Conservation (phyloP, 2,888 invertebrate species). For the Electrophaes corylata region DNA sequence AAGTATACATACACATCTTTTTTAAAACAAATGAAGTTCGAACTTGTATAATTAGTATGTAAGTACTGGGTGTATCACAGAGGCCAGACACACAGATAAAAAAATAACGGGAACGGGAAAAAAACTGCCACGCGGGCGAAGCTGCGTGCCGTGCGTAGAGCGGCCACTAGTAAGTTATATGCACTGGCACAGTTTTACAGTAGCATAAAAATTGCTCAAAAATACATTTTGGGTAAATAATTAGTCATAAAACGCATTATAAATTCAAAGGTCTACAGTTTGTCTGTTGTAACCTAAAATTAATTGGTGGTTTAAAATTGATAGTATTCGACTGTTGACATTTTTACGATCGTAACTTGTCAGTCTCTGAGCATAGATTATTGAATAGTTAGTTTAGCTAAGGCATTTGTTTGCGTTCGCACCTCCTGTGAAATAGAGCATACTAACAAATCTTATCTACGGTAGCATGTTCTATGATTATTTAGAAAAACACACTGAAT, state of each 20-base stretch:
- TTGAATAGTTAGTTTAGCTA: slow-evolving; percentile 12
- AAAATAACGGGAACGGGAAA: too few species aligned
- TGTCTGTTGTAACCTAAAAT: slow-evolving; percentile 30
- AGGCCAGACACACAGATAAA: too few species aligned
- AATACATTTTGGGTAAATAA: not conserved
- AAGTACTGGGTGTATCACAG: too few species aligned
- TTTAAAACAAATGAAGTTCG: too few species aligned
- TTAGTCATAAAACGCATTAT: slow-evolving; percentile 12
- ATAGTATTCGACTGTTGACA: slow-evolving; percentile 35
- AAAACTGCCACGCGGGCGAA: too few species aligned
- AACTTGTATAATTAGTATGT: too few species aligned
- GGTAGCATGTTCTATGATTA: slow-evolving; percentile 25
- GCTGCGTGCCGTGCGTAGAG: too few species aligned
- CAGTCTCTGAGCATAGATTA: slow-evolving; percentile 25
- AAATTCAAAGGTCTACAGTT: too few species aligned
- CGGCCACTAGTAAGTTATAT: too few species aligned
- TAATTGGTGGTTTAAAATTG: slow-evolving; percentile 38
- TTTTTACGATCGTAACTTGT: slow-evolving; percentile 38
- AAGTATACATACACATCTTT: too few species aligned
- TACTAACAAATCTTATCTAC: slow-evolving; percentile 31
- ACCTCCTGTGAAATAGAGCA: slow-evolving; percentile 27
- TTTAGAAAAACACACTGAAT: not conserved
- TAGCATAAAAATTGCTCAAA: too few species aligned
- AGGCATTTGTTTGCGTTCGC: slow-evolving; percentile 23
- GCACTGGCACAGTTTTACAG: too few species aligned